A percentile compares a stretch with the other conserved stretches of the same genome.
Conservation (phyloP, 1,140 invertebrate species). For the Meloidogyne floridensis region DNA sequence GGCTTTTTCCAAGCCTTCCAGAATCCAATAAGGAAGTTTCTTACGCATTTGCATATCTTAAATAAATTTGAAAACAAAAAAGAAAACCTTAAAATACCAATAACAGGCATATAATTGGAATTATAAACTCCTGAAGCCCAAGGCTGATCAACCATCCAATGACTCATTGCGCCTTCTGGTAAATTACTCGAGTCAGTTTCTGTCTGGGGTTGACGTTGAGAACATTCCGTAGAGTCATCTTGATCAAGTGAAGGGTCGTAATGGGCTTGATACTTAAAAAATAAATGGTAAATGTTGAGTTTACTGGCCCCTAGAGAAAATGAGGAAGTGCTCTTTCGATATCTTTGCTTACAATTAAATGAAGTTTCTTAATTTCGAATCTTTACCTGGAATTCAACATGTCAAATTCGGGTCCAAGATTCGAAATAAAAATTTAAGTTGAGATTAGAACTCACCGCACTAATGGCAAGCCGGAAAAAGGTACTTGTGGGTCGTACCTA, state of each 20-base stretch:
- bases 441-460: no score
- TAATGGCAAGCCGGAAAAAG: no score
- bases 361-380: no score
- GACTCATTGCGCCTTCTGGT: slow-evolving; percentile 39
- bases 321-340: no score
- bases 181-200: background rate
- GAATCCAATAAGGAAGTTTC: slow-evolving; percentile 89
- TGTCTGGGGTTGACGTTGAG: background rate
- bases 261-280: slow-evolving; percentile 34
- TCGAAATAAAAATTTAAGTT: no score
- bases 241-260: slow-evolving; percentile 45
- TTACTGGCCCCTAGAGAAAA: no score
- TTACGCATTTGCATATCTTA: slow-evolving; percentile 84
- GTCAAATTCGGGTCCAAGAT: no score
- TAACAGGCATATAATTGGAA: slow-evolving; percentile 33
- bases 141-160: slow-evolving; percentile 31
- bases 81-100: slow-evolving; percentile 22
- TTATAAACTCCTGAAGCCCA: slow-evolving; percentile 7
- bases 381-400: no score
- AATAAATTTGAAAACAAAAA: slow-evolving; percentile 6
- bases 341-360: no score
- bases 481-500: no score
- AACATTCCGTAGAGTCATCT: slow-evolving; percentile 28
- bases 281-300: no score
- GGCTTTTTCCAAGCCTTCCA: slow-evolving; percentile 94